phyloP scores from a whole-genome alignment of 2,888 invertebrate species.

The Maniola hyperantus region DNA sequence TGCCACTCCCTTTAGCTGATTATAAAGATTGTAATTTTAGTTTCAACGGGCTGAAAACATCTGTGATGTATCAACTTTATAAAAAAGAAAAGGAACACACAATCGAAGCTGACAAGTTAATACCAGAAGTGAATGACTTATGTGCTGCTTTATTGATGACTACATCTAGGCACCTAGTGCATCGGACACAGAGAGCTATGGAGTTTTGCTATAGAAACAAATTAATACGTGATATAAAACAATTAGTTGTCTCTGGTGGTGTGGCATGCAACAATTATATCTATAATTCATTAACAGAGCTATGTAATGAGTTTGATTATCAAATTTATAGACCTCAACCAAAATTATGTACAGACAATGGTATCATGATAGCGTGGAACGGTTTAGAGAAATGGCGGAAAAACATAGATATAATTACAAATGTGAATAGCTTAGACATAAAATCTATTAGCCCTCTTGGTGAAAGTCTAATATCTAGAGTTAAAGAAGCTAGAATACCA shows the following conservation, averaged over 20 bases:
- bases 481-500: slow-evolving; percentile 79
- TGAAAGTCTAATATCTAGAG: slow-evolving; percentile 81
- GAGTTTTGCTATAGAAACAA: slow-evolving; percentile 85
- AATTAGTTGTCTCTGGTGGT: slow-evolving; percentile 95
- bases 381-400: slow-evolving; percentile 90
- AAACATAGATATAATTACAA: slow-evolving; percentile 75
- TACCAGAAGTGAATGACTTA: slow-evolving; percentile 90
- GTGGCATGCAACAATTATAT: slow-evolving; percentile 97
- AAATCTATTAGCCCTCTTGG: slow-evolving; percentile 85
- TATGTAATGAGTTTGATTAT: slow-evolving; percentile 87
- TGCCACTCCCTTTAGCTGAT: slow-evolving; percentile 85
- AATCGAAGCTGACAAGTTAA: slow-evolving; percentile 85
- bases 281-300: slow-evolving; percentile 84
- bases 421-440: slow-evolving; percentile 85
- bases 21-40: slow-evolving; percentile 94
- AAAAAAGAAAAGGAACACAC: slow-evolving; percentile 83
- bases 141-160: slow-evolving; percentile 93
- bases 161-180: slow-evolving; percentile 89
- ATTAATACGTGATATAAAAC: slow-evolving; percentile 84
- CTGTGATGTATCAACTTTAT: slow-evolving; percentile 78
- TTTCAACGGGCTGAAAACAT: slow-evolving; percentile 92
- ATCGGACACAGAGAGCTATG: slow-evolving; percentile 93
- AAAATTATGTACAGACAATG: slow-evolving; percentile 97
- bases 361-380: slow-evolving; percentile 99
- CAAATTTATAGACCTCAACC: slow-evolving; percentile 89